Evolutionary conservation across 1,140 invertebrate genomes (phyloP), one percentile per base, ranked within the genome.

Genomic region (Drosophila funebris): DNA sequence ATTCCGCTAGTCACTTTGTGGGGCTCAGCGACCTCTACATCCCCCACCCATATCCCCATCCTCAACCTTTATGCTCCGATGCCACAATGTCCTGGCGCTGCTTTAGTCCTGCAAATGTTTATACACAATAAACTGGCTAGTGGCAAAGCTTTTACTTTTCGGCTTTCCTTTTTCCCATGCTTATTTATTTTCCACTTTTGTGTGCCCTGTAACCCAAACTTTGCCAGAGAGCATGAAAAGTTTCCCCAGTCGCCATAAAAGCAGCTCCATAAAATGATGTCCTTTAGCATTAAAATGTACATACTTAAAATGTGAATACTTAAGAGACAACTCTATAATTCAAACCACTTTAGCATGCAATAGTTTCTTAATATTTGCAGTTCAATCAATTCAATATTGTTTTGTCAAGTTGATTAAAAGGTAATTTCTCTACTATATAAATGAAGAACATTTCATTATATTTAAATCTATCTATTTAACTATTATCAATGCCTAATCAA

Each of bases 101-200:
- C 60, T 52, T 62, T 37, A 48, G 80, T 61, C 81, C 71, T 33
- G 54, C 73, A 78, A 85, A 88, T 85, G 85, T 82, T 85, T 80
- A 74, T 80, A 85, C 74, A 87, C 82, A 81, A 87, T 85, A 74
- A 72, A 75, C 81, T 71, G 61, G 73, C 48, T 50, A 69, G 60
- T 67, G 67, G 56, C 57, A 72, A 70, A 72, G 82, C 82, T 85
- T 87, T 85, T 85, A 85, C 82, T 85, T 85, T 87, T 81, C 82
- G 82, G 82, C 82, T 85, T 87, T 83, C 72, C 44, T 88, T 79
- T 78, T 78, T 69, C 33, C 52, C n/a, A n/a, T 68, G 71, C 71
- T 69, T 77, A 64, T 77, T 68, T 72, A 76, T 62, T 58, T 62
- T 74, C 39, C 64, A 50, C 43, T 46, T 58, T 50, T 56, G 31